Percentiles rank a stretch among this genome's conserved stretches.
These are phyloP conservation scores for Ctenosaura bakeri DNA, from an alignment of 2,797 vertebrate genomes.

Conservation along the genomic window DNA sequence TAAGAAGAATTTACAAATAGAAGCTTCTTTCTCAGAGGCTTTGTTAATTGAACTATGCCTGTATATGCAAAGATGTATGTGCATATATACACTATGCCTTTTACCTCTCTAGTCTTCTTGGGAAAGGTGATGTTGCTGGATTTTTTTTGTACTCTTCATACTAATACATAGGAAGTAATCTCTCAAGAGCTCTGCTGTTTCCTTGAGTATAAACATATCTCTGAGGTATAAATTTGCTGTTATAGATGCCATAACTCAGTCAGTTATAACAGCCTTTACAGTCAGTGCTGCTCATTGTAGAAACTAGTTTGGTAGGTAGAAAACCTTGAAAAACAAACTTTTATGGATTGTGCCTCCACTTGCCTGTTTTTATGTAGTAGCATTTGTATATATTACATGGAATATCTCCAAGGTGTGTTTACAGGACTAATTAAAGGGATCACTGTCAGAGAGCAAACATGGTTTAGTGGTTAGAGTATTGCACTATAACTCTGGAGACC, in stretches of 20 bases:
- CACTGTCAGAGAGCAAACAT: background rate
- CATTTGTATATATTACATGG: background rate
- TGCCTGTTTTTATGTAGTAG: background rate
- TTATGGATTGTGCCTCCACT: slow-evolving; percentile 18
- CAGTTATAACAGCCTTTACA: slow-evolving; percentile 47
- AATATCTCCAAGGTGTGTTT: background rate
- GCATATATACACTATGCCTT: background rate
- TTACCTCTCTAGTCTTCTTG: slow-evolving; percentile 11
- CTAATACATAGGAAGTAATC: slow-evolving; percentile 59
- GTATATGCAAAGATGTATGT: too few species aligned
- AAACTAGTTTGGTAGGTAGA: slow-evolving; percentile 49
- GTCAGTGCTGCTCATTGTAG: background rate
- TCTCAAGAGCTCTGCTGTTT: slow-evolving; percentile 64
- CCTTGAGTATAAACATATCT: slow-evolving; percentile 67
- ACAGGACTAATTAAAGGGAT: background rate
- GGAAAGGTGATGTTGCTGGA: slow-evolving; percentile 33
- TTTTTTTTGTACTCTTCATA: slow-evolving; percentile 45
- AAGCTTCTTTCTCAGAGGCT: too few species aligned
- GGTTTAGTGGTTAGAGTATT: too few species aligned
- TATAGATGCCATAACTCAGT: slow-evolving; percentile 50
- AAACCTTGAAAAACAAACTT: slow-evolving; percentile 56
- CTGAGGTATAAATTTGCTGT: slow-evolving; percentile 74
- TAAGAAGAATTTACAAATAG: too few species aligned
- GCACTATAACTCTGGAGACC: too few species aligned
- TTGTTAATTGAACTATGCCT: too few species aligned